Conservation (phyloP, 2,113 vertebrate species). For the Procapra przewalskii region DNA sequence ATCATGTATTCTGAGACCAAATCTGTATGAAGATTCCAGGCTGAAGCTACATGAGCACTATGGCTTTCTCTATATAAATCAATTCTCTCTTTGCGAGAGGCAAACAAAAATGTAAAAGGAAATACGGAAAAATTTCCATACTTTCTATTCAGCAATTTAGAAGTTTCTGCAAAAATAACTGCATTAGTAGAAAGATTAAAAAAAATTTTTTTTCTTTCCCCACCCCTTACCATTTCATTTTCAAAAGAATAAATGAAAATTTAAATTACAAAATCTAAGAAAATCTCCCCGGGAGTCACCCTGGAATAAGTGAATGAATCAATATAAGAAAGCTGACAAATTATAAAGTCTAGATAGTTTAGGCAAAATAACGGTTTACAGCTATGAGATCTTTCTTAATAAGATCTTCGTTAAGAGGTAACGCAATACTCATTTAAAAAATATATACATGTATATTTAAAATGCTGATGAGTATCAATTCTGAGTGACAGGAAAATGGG, state of each 20-base stretch:
- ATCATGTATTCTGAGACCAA: not conserved
- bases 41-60: not conserved
- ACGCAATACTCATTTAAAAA: not conserved
- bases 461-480: not conserved
- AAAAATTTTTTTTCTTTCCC: not conserved
- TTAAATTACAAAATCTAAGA: slow-evolving; percentile 4
- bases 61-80: not conserved
- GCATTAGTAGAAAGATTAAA: not conserved
- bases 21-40: not conserved
- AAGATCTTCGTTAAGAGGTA: not conserved
- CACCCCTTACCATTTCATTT: not conserved
- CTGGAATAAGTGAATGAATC: not conserved
- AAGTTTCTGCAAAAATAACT: not conserved
- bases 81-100: not conserved
- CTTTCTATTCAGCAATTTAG: not conserved
- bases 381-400: not conserved
- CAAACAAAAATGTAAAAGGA: not conserved
- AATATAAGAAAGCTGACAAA: not conserved
- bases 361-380: not conserved
- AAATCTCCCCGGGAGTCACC: not conserved
- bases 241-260: not conserved
- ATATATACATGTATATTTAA: not conserved
- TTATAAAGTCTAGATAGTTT: not conserved
- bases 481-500: not conserved
- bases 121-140: not conserved